Conservation (phyloP, 2,888 invertebrate species). For the Orthonevra nobilis region DNA sequence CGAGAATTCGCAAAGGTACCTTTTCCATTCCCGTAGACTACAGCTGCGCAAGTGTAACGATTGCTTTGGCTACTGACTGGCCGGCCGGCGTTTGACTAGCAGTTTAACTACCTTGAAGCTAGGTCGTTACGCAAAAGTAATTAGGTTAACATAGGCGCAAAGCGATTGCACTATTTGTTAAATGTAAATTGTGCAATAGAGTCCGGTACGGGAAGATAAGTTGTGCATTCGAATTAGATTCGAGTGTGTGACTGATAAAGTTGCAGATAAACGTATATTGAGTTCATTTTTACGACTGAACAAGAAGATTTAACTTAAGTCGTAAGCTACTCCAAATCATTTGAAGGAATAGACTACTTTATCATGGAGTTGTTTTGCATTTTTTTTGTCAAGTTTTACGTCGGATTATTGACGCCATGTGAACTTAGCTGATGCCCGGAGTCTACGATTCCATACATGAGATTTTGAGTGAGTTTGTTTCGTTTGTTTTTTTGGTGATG, state of each 20-base stretch:
- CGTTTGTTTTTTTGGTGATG: too few species aligned
- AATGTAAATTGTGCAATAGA: conserved; percentile 61
- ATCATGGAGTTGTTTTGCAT: too few species aligned
- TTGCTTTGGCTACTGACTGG: background rate
- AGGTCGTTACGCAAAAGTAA: conserved; percentile 70
- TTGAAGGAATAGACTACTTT: conserved; percentile 7
- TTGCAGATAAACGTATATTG: conserved; percentile 28
- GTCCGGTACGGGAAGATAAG: conserved; percentile 14
- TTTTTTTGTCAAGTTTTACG: conserved; percentile 21
- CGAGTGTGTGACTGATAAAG: conserved; percentile 54
- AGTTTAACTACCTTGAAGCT: conserved; percentile 62
- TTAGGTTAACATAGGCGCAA: conserved; percentile 66
- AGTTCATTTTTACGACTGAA: background rate
- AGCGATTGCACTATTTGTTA: conserved; percentile 69
- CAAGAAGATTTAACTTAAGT: conserved; percentile 3
- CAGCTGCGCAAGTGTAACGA: conserved; percentile 24
- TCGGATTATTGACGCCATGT: too few species aligned
- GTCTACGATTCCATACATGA: too few species aligned
- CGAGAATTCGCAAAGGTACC: background rate
- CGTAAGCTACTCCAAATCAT: conserved; percentile 2
- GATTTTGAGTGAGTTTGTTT: too few species aligned
- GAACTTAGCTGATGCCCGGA: too few species aligned
- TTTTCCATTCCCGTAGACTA: too few species aligned
- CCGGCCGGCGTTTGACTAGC: conserved; percentile 41
- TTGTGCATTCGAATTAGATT: conserved; percentile 49